phyloP scores from a whole-genome alignment of 2,888 invertebrate genomes.

The Adelphocoris suturalis region DNA sequence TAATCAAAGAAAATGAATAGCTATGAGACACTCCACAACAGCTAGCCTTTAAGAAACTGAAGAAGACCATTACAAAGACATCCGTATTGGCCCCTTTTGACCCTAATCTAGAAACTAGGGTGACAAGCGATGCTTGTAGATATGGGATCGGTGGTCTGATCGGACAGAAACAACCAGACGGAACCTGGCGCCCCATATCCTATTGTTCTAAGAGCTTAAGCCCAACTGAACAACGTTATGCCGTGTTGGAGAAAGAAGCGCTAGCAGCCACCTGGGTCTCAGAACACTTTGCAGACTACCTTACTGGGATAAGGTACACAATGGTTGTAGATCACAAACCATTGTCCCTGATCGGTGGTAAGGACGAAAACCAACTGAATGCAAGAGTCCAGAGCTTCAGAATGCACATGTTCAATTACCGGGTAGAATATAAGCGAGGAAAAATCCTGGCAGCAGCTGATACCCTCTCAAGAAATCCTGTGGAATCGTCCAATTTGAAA shows the following conservation, averaged over 20 bases:
- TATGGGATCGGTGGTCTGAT: constrained; percentile 64
- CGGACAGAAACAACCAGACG: constrained; percentile 59
- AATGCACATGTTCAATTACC: constrained; percentile 65
- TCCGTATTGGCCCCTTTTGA: constrained; percentile 57
- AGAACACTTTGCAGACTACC: constrained; percentile 45
- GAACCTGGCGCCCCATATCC: constrained; percentile 39
- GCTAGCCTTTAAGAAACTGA: constrained; percentile 70
- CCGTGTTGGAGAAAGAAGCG: constrained; percentile 66
- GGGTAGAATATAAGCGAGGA: constrained; percentile 24
- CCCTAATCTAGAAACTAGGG: constrained; percentile 46
- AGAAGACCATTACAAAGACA: constrained; percentile 40
- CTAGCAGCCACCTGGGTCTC: constrained; percentile 66
- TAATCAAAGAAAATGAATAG: constrained; percentile 65
- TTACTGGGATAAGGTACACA: constrained; percentile 44
- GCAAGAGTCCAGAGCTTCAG: constrained; percentile 56
- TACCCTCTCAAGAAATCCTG: neutral
- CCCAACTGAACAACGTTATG: constrained; percentile 56
- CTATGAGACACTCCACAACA: constrained; percentile 69
- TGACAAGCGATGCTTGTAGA: constrained; percentile 50
- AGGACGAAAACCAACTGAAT: constrained; percentile 38
- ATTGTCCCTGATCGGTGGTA: constrained; percentile 44
- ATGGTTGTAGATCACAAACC: constrained; percentile 67
- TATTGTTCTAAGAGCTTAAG: constrained; percentile 59
- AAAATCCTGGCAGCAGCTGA: constrained; percentile 59
- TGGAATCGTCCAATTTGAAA: neutral